Base-by-base conservation (phyloP, 1,140 invertebrate species). In the Drosophila arawakana region DNA sequence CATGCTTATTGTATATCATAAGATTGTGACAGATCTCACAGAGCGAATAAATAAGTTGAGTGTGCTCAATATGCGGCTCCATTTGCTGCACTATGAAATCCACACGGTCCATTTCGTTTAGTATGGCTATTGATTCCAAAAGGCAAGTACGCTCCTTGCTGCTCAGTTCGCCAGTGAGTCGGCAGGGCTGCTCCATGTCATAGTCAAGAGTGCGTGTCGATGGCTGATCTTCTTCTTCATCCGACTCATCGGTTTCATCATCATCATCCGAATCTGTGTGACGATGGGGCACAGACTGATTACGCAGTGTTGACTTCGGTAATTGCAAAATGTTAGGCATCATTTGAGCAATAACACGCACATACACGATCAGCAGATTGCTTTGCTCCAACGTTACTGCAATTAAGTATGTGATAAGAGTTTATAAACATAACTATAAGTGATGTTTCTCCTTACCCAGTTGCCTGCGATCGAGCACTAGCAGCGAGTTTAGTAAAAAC, bases 21-120 rank as follows among this genome's bases (percentile, higher is more conserved):
- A 98, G 92, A 92, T 96, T 95, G 92, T 97, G 96, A 81, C 96
- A 97, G 8, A 97, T 93, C 82, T 95, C 94, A 70, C 96, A 97
- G 57, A 98, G 92, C 1, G 94, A 93, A 79, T 96, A 94, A 37
- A 96, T 91, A 3, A 95, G 91, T 1, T 93, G 89, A 3, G 70
- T 75, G 1, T 94, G 92, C 46, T 94, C 93, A 35, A 95, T 93
- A 37, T 94, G 94, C 15, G 93, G 93, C 37, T 95, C 95, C 7
- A 95, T 93, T 13, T 94, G 93, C 13, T 93, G 82, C 0, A 96
- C 83, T 58, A 96, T 95, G 1, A 93, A 93, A 25, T 94, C 93
- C 54, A 96, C 95, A 0, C 94, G 93, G 7, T 94, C 92, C 11
- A 94, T 93, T 59, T 96, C 95, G 76, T 96, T 97, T 8, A 97